phyloP scores from a whole-genome alignment of 1,140 invertebrate genomes.

The Drosophila guanche region DNA sequence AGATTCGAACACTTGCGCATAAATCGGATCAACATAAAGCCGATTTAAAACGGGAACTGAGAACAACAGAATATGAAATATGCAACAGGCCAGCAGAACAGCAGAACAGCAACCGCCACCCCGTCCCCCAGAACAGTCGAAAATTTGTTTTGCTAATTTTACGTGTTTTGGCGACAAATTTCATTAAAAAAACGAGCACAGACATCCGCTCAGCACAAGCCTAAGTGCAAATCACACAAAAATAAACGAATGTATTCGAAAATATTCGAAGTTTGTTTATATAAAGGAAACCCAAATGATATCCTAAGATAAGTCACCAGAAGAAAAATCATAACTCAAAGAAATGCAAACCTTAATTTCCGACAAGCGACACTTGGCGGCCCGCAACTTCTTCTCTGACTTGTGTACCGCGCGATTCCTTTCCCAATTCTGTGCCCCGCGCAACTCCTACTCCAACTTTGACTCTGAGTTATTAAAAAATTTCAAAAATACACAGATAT shows the following conservation, averaged over 20 bases:
- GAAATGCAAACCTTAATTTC: constrained; percentile 63
- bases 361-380: constrained; percentile 43
- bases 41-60: constrained; percentile 35
- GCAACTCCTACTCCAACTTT: not conserved
- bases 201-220: constrained; percentile 41
- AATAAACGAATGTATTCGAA: not conserved
- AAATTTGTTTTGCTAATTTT: constrained; percentile 71
- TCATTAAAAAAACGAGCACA: constrained; percentile 62
- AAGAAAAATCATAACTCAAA: constrained; percentile 58
- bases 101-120: constrained; percentile 15
- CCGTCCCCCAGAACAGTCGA: constrained; percentile 4
- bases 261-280: too few species aligned
- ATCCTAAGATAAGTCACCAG: constrained; percentile 3
- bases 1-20: constrained; percentile 48
- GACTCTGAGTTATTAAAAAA: constrained; percentile 63
- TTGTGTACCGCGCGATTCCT: not conserved
- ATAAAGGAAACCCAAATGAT: constrained; percentile 17
- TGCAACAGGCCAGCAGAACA: constrained; percentile 54
- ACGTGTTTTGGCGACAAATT: constrained; percentile 70
- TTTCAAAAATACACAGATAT: constrained; percentile 6
- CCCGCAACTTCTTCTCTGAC: not conserved
- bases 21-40: constrained; percentile 57
- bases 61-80: constrained; percentile 66
- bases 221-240: constrained; percentile 35
- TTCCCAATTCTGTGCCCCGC: not conserved